phyloP scores from a whole-genome alignment of 1,140 invertebrate species.

The Calephelis virginiensis region DNA sequence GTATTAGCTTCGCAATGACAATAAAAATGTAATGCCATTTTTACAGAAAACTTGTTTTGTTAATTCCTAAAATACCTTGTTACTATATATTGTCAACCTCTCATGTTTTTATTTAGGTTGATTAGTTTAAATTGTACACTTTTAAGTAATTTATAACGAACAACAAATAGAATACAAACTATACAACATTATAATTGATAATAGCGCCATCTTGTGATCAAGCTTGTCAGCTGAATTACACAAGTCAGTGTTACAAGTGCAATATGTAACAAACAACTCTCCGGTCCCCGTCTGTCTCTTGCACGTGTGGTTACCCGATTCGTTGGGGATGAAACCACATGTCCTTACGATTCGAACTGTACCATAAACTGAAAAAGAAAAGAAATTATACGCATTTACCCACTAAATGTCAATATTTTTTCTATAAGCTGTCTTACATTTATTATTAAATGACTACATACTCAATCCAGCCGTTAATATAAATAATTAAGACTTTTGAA shows the following conservation, averaged over 20 bases:
- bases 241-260: slow-evolving; percentile 85
- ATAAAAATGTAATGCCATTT: too few species aligned
- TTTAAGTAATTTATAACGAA: neutral
- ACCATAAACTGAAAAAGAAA: slow-evolving; percentile 83
- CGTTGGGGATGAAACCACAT: slow-evolving; percentile 86
- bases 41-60: too few species aligned
- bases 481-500: too few species aligned
- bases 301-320: slow-evolving; percentile 81
- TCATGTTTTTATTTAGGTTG: neutral
- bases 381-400: slow-evolving; percentile 11
- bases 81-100: neutral
- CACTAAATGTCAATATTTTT: neutral
- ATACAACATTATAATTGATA: slow-evolving; percentile 20
- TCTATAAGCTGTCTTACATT: too few species aligned
- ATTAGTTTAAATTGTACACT: neutral
- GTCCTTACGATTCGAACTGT: slow-evolving; percentile 85
- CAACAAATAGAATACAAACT: neutral
- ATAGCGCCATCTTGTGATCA: slow-evolving; percentile 33
- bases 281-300: slow-evolving; percentile 84
- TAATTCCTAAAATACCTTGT: too few species aligned
- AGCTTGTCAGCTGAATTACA: slow-evolving; percentile 81
- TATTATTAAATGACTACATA: too few species aligned
- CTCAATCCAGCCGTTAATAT: too few species aligned
- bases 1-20: too few species aligned
- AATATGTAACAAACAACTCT: slow-evolving; percentile 86